phyloP scores from a whole-genome alignment of 2,888 invertebrate species.

The Mesopsocus fuscifrons region DNA sequence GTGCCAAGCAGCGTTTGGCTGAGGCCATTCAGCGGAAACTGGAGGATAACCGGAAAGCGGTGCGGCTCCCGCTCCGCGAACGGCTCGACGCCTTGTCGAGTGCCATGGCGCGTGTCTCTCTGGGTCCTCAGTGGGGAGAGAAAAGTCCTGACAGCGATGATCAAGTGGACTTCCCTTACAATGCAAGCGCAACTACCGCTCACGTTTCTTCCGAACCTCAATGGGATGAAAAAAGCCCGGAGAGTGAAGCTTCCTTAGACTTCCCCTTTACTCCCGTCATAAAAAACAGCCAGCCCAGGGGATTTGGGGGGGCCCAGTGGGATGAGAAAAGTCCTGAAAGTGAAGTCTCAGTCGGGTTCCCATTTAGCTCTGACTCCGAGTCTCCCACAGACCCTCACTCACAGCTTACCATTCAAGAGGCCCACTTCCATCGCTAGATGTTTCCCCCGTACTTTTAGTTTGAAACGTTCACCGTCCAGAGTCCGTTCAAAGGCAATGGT shows the following conservation, averaged over 20 bases:
- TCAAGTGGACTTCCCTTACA: too few relatives aligned
- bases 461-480: too few relatives aligned
- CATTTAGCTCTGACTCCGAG: conserved; percentile 31
- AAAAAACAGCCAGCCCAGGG: too few relatives aligned
- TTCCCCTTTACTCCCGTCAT: too few relatives aligned
- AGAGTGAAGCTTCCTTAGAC: neutral
- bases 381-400: conserved; percentile 32
- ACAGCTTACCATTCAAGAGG: conserved; percentile 24
- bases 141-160: neutral
- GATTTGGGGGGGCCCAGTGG: conserved; percentile 15
- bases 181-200: neutral
- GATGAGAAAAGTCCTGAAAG: conserved; percentile 14
- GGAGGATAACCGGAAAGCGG: neutral
- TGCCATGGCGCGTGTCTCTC: neutral
- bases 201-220: neutral
- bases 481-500: too few relatives aligned
- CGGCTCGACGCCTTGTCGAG: neutral
- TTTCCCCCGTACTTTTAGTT: too few relatives aligned
- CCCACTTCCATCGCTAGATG: neutral
- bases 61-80: neutral
- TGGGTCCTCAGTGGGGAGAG: neutral
- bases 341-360: conserved; percentile 13
- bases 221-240: neutral
- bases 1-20: neutral
- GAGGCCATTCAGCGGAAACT: neutral